Evolutionary conservation across 2,113 vertebrate species (phyloP).

Genomic region (Jacana jacana): DNA sequence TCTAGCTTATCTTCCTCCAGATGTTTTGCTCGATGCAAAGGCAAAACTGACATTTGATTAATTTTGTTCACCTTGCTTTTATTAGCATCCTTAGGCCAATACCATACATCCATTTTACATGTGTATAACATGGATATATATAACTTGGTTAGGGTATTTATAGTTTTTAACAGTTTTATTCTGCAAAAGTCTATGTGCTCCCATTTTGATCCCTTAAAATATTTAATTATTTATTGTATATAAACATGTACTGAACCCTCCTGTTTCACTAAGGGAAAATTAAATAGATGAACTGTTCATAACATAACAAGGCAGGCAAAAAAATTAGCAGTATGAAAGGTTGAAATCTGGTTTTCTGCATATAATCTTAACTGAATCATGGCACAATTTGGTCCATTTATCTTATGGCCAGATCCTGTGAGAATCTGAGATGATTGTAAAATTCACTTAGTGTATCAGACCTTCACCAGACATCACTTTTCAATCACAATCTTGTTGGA

Average conservation of each 20-base stretch:
- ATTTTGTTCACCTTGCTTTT: not conserved
- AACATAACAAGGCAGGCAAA: not conserved
- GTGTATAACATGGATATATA: not conserved
- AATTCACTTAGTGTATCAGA: not conserved
- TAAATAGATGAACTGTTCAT: not conserved
- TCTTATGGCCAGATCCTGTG: not conserved
- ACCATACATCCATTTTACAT: not conserved
- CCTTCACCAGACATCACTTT: not conserved
- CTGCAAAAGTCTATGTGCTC: not conserved
- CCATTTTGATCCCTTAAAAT: not conserved
- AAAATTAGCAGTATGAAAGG: not conserved
- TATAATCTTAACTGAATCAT: not conserved
- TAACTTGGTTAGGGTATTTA: not conserved
- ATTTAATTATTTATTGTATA: not conserved
- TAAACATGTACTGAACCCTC: not conserved
- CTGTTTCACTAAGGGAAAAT: not conserved
- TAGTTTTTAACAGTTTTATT: not conserved
- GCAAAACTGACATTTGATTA: not conserved
- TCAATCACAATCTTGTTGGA: not conserved
- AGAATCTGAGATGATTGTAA: not conserved
- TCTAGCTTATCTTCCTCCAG: not conserved
- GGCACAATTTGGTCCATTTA: not conserved
- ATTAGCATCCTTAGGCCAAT: not conserved
- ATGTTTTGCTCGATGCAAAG: not conserved
- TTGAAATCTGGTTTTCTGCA: not conserved